Conservation (phyloP, 2,888 invertebrate species). For the Brachyopa scutellaris region DNA sequence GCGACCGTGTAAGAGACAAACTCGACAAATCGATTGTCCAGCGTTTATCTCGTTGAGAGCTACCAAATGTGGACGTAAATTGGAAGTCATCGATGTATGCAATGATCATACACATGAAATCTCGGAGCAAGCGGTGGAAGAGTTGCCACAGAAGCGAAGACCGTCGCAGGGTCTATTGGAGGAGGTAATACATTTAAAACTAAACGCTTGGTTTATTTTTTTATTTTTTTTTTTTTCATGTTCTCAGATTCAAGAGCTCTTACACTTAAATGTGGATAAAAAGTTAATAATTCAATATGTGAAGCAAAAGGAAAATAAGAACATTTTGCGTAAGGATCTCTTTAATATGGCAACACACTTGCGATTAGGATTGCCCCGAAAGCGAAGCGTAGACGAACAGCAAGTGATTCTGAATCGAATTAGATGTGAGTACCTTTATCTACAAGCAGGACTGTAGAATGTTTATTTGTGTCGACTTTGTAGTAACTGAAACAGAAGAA, state of each 20-base stretch:
- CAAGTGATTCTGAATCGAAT: conserved; percentile 47
- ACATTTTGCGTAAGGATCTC: conserved; percentile 55
- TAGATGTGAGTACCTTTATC: conserved; percentile 13
- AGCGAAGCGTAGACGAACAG: conserved; percentile 36
- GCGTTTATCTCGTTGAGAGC: conserved; percentile 82
- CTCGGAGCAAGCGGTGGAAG: conserved; percentile 79
- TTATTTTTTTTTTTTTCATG: too few species aligned
- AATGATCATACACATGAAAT: conserved; percentile 82
- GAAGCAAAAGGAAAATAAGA: conserved; percentile 58
- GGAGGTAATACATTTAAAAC: too few species aligned
- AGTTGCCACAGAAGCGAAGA: conserved; percentile 57
- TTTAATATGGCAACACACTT: conserved; percentile 54
- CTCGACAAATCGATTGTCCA: conserved; percentile 81
- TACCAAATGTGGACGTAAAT: conserved; percentile 81
- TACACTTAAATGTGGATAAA: conserved; percentile 58
- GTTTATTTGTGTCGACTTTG: not conserved
- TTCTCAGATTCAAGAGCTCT: conserved; percentile 57
- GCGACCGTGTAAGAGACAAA: conserved; percentile 78
- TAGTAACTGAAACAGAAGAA: conserved; percentile 40
- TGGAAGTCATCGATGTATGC: conserved; percentile 82
- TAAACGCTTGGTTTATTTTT: too few species aligned
- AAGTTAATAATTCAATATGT: conserved; percentile 58
- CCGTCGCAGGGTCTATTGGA: conserved; percentile 50
- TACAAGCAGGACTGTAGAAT: too few species aligned
- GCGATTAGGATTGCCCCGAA: conserved; percentile 31